Base-by-base conservation (phyloP, 2,797 vertebrate species). In the Eutrigla gurnardus region DNA sequence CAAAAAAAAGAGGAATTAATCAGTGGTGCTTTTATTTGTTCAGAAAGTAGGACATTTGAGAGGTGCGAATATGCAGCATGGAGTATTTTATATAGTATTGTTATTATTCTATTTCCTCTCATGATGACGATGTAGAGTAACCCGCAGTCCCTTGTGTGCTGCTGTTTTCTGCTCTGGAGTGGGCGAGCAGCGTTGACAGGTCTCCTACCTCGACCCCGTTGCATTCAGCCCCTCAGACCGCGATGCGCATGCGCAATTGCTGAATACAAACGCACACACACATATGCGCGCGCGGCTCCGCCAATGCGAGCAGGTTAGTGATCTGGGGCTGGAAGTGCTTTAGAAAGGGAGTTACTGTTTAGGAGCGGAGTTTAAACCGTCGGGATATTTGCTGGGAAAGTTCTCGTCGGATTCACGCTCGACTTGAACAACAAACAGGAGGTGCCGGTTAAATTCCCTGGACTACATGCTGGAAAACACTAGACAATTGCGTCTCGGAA, bases 171-270 rank as follows among this genome's bases (percentile, higher is more conserved):
- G 78, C 78, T 63, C 4, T 45, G 64, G 77, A 81, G 83, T 86
- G 88, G 88, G 83, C 71, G 84, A 76, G 68, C 35, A n/a, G 4
- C 53, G 77, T 54, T 82, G 84, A 79, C 77, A 80, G 74, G 57
- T 25, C 66, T 77, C 47, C 62, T 60, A 55, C 76, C 53, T 55
- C 73, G 65, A 14, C 70, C 49, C 71, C 25, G 15, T 47, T 25
- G 70, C 7, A 70, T 43, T 43, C 15, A 2, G 52, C 71, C 82
- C 83, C 73, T 85, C 84, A 75, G 68, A 14, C 3, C 25, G 54
- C 43, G 36, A 40, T 64, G 86, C 90, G 91, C 90, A 35, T 92
- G 91, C 90, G 90, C 88, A 90, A 78, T 83, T 54, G 70, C 50
- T 36, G 53, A 68, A 25, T 77, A 13, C 50, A 0, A 50, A 13